These are phyloP conservation scores for Schrankia costaestrigalis DNA, from an alignment of 2,888 invertebrate genomes.

Conservation along the genomic window DNA sequence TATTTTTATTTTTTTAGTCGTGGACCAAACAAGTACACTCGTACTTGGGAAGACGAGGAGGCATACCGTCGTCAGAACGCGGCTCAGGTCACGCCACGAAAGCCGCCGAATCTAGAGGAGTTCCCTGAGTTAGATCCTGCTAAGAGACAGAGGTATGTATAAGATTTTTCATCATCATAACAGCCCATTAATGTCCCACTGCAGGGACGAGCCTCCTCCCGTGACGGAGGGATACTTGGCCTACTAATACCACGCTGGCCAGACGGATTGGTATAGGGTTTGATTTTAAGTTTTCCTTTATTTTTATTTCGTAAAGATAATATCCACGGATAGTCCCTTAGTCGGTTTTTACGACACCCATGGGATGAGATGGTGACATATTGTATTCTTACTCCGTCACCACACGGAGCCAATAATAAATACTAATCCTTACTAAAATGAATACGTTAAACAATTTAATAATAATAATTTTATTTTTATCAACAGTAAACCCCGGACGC, in stretches of 20 bases:
- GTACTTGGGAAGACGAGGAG: constrained; percentile 96
- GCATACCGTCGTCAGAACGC: constrained; percentile 85
- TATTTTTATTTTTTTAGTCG: constrained; percentile 80
- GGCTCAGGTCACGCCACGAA: constrained; percentile 47
- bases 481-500: constrained; percentile 44
- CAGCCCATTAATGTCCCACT: background rate
- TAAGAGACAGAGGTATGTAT: constrained; percentile 40
- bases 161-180: background rate
- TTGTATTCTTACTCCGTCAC: background rate
- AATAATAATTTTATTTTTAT: background rate
- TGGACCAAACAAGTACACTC: constrained; percentile 94
- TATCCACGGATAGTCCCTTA: too few species aligned
- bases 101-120: constrained; percentile 74
- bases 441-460: too few species aligned
- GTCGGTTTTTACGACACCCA: too few species aligned
- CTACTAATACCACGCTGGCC: too few species aligned
- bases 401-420: too few species aligned
- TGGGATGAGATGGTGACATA: too few species aligned
- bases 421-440: too few species aligned
- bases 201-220: too few species aligned
- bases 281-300: too few species aligned
- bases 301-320: too few species aligned
- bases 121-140: constrained; percentile 77
- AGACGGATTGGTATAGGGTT: too few species aligned
- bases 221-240: too few species aligned